Evolutionary conservation across 2,797 vertebrate genomes (phyloP), one percentile per base, ranked within the genome.

Genomic region (Notolepis coatsorum): DNA sequence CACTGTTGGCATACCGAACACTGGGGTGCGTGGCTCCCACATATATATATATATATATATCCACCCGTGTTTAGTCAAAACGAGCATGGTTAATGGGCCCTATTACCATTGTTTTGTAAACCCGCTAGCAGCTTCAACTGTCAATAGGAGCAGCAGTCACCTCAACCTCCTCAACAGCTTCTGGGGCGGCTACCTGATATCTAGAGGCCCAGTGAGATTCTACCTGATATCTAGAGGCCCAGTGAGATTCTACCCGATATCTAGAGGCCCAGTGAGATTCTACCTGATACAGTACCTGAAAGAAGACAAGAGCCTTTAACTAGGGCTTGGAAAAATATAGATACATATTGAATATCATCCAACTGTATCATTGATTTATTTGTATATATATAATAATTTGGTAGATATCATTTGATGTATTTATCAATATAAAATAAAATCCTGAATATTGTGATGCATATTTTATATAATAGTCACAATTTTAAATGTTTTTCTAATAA

Each of bases 61-160:
- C 18, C 8, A 41, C 23, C 10, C 50, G 62, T 80, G 74, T 84
- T 85, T 81, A 74, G 71, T 65, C 74, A 49, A 42, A 84, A 82
- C 69, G 17, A 63, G 7, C 3, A 41, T 37, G 61, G 54, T 58
- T 65, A 27, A 49, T 61, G 49, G 60, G 13, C n/a, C 46, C 13
- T 28, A 31, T 54, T 81, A 39, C 3, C 42, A 45, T 18, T 84
- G 82, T 88, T 88, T 77, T 75, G 79, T 84, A 84, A 90, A 88
- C 75, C 9, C 25, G 21, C 38, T 65, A 25, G 60, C 45, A 51
- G 50, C 49, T 58, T 42, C 6, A 47, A 63, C 37, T 6, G 23
- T 67, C 59, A 84, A 80, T 33, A 73, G 18, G 56, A 12, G 7
- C 12, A 12, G 7, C 12, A 7, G 57, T 23, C 38, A 37, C 18